Evolutionary conservation across 2,113 vertebrate genomes (phyloP), one percentile per base, ranked within the genome.

Genomic region (Paradoxurus hermaphroditus): DNA sequence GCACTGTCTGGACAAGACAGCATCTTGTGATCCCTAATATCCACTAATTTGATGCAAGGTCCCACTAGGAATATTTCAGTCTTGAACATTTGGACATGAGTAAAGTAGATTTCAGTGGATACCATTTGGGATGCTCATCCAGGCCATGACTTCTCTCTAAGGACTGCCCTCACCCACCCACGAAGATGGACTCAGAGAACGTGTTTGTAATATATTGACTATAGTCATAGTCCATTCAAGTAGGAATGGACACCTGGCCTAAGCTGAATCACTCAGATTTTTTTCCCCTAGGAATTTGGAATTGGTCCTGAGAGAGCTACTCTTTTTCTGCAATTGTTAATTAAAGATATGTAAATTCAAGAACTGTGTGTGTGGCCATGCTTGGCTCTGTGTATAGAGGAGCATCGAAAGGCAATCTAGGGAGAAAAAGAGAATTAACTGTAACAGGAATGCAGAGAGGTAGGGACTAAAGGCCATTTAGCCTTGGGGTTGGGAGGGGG

Each of bases 281-380:
- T 93, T 68, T n/a, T 14, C 27, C 63, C 59, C 93, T 90, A 63
- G 19, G 51, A 78, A 95, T 63, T 90, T 96, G 85, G 68, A 96
- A 87, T 96, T 90, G n/a, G 12, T 94, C 39, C 67, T 91, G 51
- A 93, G 51, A 90, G 67, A 95, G 29, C 62, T 46, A 67, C 49
- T 82, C 21, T 25, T 19, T 85, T 91, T 90, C 75, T 92, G 34
- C 31, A 63, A 94, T 56, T 19, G n/a, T 94, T 92, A 92, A 96
- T 90, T 96, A 87, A 96, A 95, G 85, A 94, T 68, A 83, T 39
- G 19, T 82, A 67, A 82, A 68, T 97, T 93, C 44, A 92, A 72
- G 23, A 46, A 91, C 59, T 72, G 39, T 95, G 46, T 82, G 51
- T 75, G 67, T 89, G 59, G 49, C 63, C 49, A 39, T 56, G 36